Base-by-base conservation (phyloP, 2,113 vertebrate genomes). In the Clarias macrocephalus region DNA sequence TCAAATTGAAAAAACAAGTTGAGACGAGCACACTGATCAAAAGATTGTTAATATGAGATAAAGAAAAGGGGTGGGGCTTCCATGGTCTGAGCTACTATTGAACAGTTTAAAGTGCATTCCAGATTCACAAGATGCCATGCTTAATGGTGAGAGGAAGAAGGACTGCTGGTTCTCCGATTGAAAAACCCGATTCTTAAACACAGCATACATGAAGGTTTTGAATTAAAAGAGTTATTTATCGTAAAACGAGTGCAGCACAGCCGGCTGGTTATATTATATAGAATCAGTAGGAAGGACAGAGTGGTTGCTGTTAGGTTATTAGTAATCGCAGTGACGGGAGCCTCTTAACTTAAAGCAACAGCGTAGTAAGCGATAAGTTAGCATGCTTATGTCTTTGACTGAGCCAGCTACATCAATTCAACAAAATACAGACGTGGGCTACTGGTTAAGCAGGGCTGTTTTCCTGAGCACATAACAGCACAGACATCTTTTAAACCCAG, bases 301-400 rank as follows among this genome's bases (percentile, higher is more conserved):
- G 54, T 19, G 54, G 3, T 18, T 33, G 37, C 62, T 62, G 33
- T 62, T 62, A 62, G 42, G 42, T 62, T 15, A 5, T 60, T 80
- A 73, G 85, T 65, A 42, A 85, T 65, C 56, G 2, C 52, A 21
- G 72, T 76, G 68, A 28, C 21, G 6, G 59, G 72, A 76, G 52
- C 57, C 75, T 85, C 86, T 3, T 11, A 77, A 81, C 68, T 83
- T 70, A 87, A 88, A 90, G 77, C 7, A 8, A 48, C 48, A 48
- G 77, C 73, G 85, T 88, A 82, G 86, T 87, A 89, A 85, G 86
- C 73, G 42, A 37, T 82, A 73, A 80, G 86, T 84, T 79, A 62
- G 87, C 85, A 76, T 19, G 79, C 82, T 66, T 52, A 68, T 33
- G 28, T 82, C 68, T 62, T 70, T 81, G 59, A 54, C 63, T 37